Percentiles rank a stretch among this genome's conserved stretches.
phyloP scores from a whole-genome alignment of 2,888 invertebrate species.

The Cryptocephalus moraei region DNA sequence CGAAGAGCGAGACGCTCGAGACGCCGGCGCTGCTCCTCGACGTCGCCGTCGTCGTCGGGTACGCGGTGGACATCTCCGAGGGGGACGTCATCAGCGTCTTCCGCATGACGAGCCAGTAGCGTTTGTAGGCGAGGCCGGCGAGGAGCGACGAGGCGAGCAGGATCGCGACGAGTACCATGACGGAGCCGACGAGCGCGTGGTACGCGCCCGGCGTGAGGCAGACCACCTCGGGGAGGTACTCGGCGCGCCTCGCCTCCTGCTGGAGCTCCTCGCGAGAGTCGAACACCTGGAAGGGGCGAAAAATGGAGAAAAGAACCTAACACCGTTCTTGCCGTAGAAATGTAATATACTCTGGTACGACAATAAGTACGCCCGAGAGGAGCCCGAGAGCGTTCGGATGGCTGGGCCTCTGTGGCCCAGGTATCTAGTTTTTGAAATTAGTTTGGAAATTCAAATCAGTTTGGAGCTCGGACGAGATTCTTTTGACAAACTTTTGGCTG shows the following conservation, averaged over 20 bases:
- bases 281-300: conserved; percentile 54
- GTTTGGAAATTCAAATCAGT: too few species aligned
- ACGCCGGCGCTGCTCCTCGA: conserved; percentile 36
- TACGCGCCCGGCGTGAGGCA: conserved; percentile 78
- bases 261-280: conserved; percentile 66
- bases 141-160: conserved; percentile 63
- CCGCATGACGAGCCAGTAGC: conserved; percentile 68
- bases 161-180: conserved; percentile 64
- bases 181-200: conserved; percentile 70
- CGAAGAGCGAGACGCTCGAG: conserved; percentile 54
- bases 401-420: too few species aligned
- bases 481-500: too few species aligned
- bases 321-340: too few species aligned
- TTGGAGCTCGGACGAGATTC: too few species aligned
- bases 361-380: too few species aligned
- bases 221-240: conserved; percentile 57
- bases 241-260: conserved; percentile 55
- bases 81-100: conserved; percentile 48
- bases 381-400: too few species aligned
- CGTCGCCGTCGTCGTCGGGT: conserved; percentile 34
- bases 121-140: conserved; percentile 65
- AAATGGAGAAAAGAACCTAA: too few species aligned
- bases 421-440: too few species aligned
- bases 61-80: conserved; percentile 31
- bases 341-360: too few species aligned